Base-by-base conservation (phyloP, 1,140 invertebrate species). In the Orchesella cincta region DNA sequence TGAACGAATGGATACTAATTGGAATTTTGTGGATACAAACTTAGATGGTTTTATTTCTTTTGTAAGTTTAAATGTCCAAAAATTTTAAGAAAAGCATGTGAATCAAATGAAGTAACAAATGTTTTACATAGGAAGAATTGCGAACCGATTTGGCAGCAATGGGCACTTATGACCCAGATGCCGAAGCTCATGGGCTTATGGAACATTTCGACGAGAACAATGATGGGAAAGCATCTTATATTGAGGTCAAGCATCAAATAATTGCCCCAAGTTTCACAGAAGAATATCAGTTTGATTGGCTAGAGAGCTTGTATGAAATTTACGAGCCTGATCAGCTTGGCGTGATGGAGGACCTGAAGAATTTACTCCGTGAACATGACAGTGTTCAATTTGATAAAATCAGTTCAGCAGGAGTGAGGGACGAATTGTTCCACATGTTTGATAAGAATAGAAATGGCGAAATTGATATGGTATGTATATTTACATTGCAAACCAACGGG, bases 251-350 rank as follows among this genome's bases (percentile, higher is more conserved):
- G 62, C 12, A 12, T 33, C 62, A 67, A 31, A 67, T 67, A 12
- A 31, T 29, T 2, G 3, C 12, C 3, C 62, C 62, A 3, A 12
- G 33, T 29, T 14, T 67, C 26, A 31, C 23, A 5, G 62, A 67
- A 67, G 62, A 67, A 12, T 67, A 31, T 33, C 28, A 67, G 62
- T 31, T 12, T 33, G 62, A 67, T 2, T 67, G 62, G 62, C 62
- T 67, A 12, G 62, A 67, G n/a, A 67, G 62, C n/a, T 33, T 67
- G n/a, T 31, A 33, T n/a, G 31, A 29, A n/a, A 26, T 67, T 26
- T 67, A 67, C 33, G 62, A 67, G 33, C 29, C 62, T 8, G 62
- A 67, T 33, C 26, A 67, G 31, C 26, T 31, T 14, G 62, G 33
- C 26, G 26, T 67, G 12, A 8, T 14, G 62, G 62, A 67, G 33